A percentile compares a stretch with the other conserved stretches of the same genome.
These are phyloP conservation scores for Mimumesa dahlbomi DNA, from an alignment of 2,888 invertebrate genomes.

Conservation along the genomic window DNA sequence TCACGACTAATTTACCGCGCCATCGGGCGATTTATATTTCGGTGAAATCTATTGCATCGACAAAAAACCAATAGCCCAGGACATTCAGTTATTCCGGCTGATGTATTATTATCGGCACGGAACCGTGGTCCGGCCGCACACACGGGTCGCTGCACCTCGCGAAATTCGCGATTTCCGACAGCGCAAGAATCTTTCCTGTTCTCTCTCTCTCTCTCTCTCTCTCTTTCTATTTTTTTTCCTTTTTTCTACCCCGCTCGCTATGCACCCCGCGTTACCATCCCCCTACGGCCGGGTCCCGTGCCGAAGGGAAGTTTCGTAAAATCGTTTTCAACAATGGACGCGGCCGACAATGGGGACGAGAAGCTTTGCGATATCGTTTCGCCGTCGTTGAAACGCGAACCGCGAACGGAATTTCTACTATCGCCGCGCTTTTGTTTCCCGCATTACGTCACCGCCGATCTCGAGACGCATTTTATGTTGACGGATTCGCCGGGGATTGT, in stretches of 20 bases:
- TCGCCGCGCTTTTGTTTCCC: background rate
- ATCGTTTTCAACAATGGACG: constrained; percentile 39
- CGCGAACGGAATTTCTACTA: background rate
- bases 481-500: background rate
- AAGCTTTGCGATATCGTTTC: constrained; percentile 15
- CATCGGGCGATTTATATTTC: constrained; percentile 64
- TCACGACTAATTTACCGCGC: constrained; percentile 62
- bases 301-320: constrained; percentile 6
- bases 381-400: background rate
- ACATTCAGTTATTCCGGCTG: constrained; percentile 63
- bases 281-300: background rate
- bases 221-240: background rate
- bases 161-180: constrained; percentile 38
- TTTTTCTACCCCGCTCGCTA: background rate
- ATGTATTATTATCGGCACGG: constrained; percentile 61
- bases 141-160: constrained; percentile 31
- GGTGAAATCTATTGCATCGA: constrained; percentile 60
- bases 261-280: too few relatives aligned
- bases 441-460: background rate
- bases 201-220: background rate
- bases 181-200: constrained; percentile 9
- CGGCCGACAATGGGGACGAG: background rate
- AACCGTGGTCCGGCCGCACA: constrained; percentile 23
- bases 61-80: constrained; percentile 63
- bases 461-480: background rate